phyloP scores from a whole-genome alignment of 2,888 invertebrate genomes.

The Drosophila austrosaltans region DNA sequence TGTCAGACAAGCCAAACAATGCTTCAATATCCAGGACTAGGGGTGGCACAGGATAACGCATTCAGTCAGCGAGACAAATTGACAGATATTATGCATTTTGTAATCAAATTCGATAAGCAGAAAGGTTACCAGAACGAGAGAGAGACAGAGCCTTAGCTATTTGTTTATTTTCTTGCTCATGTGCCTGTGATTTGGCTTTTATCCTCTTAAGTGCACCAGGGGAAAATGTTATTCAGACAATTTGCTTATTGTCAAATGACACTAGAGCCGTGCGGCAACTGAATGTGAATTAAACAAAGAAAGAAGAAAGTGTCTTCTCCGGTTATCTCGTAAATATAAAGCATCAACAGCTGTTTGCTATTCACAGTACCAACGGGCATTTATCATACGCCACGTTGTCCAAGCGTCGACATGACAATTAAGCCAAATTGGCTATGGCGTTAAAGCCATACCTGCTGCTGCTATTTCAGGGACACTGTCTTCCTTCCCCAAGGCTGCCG shows the following conservation, averaged over 20 bases:
- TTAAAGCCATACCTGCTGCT: slow-evolving; percentile 29
- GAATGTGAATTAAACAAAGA: slow-evolving; percentile 16
- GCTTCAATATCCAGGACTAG: slow-evolving; percentile 13
- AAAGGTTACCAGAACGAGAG: neutral
- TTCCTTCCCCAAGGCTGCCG: neutral
- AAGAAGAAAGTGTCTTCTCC: neutral
- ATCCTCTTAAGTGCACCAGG: slow-evolving; percentile 35
- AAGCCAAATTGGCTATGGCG: slow-evolving; percentile 48
- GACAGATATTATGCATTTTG: slow-evolving; percentile 61
- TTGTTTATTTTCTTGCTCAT: slow-evolving; percentile 42
- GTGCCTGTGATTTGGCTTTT: slow-evolving; percentile 12
- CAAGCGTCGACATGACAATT: slow-evolving; percentile 60
- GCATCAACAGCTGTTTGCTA: slow-evolving; percentile 45
- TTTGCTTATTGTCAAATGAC: slow-evolving; percentile 53
- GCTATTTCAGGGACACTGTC: neutral
- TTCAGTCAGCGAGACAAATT: slow-evolving; percentile 74
- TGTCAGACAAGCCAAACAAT: slow-evolving; percentile 64
- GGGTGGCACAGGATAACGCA: slow-evolving; percentile 44
- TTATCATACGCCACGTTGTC: slow-evolving; percentile 50
- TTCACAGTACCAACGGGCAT: slow-evolving; percentile 24
- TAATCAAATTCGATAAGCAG: slow-evolving; percentile 9
- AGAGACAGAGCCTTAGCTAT: slow-evolving; percentile 17
- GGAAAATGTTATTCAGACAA: slow-evolving; percentile 26
- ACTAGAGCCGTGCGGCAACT: slow-evolving; percentile 48
- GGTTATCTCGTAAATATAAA: slow-evolving; percentile 32